Conservation (phyloP, 2,888 invertebrate species). For the Loripinus fragilis region DNA sequence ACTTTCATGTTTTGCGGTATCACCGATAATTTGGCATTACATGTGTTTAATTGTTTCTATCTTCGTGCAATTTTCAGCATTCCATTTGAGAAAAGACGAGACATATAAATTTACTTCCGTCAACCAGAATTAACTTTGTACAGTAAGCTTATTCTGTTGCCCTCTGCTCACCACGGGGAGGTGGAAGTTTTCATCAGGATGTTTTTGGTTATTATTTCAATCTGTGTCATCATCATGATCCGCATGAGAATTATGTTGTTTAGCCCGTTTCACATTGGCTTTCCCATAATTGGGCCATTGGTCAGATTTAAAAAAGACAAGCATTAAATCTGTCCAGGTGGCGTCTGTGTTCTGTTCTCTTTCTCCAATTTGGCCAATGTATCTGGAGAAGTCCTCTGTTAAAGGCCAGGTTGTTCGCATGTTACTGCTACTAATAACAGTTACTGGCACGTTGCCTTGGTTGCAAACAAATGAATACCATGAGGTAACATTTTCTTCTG, state of each 20-base stretch:
- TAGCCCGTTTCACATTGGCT: conserved; percentile 47
- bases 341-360: conserved; percentile 50
- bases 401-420: conserved; percentile 49
- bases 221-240: not conserved
- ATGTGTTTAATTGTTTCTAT: too few relatives aligned
- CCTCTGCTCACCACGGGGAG: too few relatives aligned
- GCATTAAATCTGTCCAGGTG: conserved; percentile 49
- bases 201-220: conserved; percentile 3
- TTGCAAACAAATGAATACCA: conserved; percentile 28
- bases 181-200: too few relatives aligned
- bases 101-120: too few relatives aligned
- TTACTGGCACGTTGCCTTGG: conserved; percentile 15
- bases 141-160: too few relatives aligned
- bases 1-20: too few relatives aligned
- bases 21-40: too few relatives aligned
- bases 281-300: conserved; percentile 51
- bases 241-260: not conserved
- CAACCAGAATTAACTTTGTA: too few relatives aligned
- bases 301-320: conserved; percentile 37
- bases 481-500: not conserved
- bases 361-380: conserved; percentile 61
- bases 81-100: too few relatives aligned
- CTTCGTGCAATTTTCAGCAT: too few relatives aligned
- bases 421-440: not conserved
- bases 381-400: conserved; percentile 47